Evolutionary conservation across 2,888 invertebrate genomes (phyloP).

Genomic region (Pammene aurita): DNA sequence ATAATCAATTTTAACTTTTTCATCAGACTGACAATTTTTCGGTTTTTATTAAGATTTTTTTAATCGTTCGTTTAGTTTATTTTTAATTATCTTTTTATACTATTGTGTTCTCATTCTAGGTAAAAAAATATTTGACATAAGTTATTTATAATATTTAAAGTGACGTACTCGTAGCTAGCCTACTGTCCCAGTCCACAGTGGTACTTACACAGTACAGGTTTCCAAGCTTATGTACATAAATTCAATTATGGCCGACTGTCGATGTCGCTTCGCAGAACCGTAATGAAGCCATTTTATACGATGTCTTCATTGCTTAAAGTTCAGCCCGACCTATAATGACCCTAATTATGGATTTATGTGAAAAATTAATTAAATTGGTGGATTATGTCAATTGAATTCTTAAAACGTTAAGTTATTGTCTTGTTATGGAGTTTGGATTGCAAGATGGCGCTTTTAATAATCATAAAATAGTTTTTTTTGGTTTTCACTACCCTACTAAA

Average conservation of each 20-base stretch:
- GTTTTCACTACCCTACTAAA: not conserved
- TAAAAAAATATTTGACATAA: too few relatives aligned
- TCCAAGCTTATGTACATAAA: conserved; percentile 52
- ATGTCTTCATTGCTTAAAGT: conserved; percentile 42
- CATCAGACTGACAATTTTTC: too few relatives aligned
- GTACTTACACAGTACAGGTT: conserved; percentile 12
- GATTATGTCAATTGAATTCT: conserved; percentile 26
- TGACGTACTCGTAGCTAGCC: not conserved
- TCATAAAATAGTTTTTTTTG: conserved; percentile 5
- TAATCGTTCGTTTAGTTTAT: too few relatives aligned
- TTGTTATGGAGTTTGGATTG: not conserved
- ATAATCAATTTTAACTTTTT: too few relatives aligned
- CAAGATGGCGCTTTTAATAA: conserved; percentile 6
- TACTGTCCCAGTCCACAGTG: conserved; percentile 1
- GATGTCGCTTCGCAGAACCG: conserved; percentile 59
- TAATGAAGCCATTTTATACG: conserved; percentile 42
- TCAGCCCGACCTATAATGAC: conserved; percentile 19
- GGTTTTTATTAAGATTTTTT: too few relatives aligned
- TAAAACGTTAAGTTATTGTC: conserved; percentile 25
- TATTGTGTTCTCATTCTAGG: too few relatives aligned
- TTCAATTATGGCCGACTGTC: conserved; percentile 61
- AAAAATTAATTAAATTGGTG: conserved; percentile 28
- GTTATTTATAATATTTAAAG: too few relatives aligned
- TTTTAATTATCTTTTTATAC: too few relatives aligned
- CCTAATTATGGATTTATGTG: conserved; percentile 22